Conservation (phyloP, 2,888 invertebrate genomes). For the Griposia aprilina region DNA sequence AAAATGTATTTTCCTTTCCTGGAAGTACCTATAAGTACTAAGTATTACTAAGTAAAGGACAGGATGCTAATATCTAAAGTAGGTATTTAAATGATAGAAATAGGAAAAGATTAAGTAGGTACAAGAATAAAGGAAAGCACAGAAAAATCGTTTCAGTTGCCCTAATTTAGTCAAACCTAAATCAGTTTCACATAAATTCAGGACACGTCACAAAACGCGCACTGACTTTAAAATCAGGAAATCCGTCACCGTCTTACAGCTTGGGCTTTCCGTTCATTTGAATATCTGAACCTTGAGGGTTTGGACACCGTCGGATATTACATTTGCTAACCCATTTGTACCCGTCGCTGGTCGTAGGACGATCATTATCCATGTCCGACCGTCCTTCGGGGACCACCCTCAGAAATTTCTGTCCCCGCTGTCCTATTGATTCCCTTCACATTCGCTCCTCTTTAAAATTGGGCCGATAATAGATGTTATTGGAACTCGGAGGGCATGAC, state of each 20-base stretch:
- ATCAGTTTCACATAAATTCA: conserved; percentile 59
- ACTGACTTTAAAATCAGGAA: conserved; percentile 78
- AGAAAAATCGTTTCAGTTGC: not conserved
- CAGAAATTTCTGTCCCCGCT: conserved; percentile 80
- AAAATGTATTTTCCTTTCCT: not conserved
- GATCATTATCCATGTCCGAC: conserved; percentile 89
- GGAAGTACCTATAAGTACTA: not conserved
- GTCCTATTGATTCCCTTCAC: conserved; percentile 85
- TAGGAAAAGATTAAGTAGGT: not conserved
- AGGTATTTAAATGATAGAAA: not conserved
- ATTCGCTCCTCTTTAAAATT: conserved; percentile 82
- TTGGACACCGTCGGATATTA: conserved; percentile 88
- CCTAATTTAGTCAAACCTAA: conserved; percentile 40
- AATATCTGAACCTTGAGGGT: conserved; percentile 78
- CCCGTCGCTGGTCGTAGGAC: conserved; percentile 85
- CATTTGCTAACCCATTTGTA: conserved; percentile 90
- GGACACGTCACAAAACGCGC: conserved; percentile 67
- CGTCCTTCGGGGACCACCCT: conserved; percentile 82
- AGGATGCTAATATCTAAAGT: not conserved
- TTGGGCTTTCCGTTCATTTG: conserved; percentile 78
- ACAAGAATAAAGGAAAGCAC: not conserved
- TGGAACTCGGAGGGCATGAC: conserved; percentile 74
- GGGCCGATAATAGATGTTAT: conserved; percentile 84
- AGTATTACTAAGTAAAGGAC: not conserved
- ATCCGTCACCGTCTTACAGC: conserved; percentile 73